Conservation (phyloP, 2,113 vertebrate genomes). For the Hiodon alosoides region DNA sequence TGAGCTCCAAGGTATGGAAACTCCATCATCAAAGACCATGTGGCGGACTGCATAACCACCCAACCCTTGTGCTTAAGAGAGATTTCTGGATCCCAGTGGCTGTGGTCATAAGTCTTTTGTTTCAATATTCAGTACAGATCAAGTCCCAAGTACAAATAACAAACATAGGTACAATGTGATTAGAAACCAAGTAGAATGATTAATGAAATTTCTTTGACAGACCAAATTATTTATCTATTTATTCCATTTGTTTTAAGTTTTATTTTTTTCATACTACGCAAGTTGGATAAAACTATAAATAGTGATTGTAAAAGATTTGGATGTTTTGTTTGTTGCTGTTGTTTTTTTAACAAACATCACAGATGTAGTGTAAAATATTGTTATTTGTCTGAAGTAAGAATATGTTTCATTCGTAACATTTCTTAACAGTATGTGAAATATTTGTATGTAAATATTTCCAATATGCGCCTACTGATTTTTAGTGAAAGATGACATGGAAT, state of each 20-base stretch:
- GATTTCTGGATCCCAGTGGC: not conserved
- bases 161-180: not conserved
- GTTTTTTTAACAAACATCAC: slow-evolving; percentile 49
- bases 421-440: slow-evolving; percentile 15
- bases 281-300: slow-evolving; percentile 39
- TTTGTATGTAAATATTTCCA: slow-evolving; percentile 23
- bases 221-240: slow-evolving; percentile 35
- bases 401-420: slow-evolving; percentile 31
- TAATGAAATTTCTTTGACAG: slow-evolving; percentile 22
- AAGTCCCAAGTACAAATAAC: not conserved
- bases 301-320: slow-evolving; percentile 54
- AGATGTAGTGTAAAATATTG: slow-evolving; percentile 29
- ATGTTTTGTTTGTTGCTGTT: slow-evolving; percentile 40
- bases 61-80: not conserved
- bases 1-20: not conserved
- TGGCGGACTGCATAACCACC: not conserved
- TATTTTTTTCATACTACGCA: slow-evolving; percentile 28
- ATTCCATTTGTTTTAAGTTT: slow-evolving; percentile 35
- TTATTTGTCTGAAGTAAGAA: slow-evolving; percentile 35
- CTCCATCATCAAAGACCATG: not conserved
- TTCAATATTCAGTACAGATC: slow-evolving; percentile 1
- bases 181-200: slow-evolving; percentile 17
- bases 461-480: slow-evolving; percentile 4
- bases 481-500: slow-evolving; percentile 14
- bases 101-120: not conserved